Evolutionary conservation across 2,888 invertebrate species (phyloP).

Genomic region (Apantesis nais): DNA sequence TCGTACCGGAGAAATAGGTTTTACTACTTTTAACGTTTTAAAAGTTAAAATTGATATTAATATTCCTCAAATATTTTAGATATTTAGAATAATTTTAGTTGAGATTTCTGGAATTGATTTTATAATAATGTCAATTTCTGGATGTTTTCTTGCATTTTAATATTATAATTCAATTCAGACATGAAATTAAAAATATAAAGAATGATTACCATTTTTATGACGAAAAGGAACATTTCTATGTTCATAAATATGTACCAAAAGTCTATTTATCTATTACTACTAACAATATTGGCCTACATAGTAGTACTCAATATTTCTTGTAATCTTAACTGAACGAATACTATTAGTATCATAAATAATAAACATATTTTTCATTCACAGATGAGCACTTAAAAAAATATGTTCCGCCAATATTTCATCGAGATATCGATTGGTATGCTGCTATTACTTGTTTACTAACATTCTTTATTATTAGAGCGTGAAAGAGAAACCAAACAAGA

Average conservation of each 20-base stretch:
- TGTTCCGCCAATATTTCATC: slow-evolving; percentile 11
- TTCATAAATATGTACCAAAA: background rate
- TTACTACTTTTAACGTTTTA: no score
- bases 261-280: background rate
- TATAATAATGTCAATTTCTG: background rate
- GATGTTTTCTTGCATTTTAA: background rate
- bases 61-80: no score
- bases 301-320: background rate
- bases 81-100: no score
- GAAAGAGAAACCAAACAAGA: slow-evolving; percentile 39
- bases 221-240: background rate
- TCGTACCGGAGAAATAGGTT: no score
- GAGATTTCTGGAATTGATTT: no score
- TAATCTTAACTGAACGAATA: background rate
- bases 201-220: background rate
- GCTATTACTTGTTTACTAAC: slow-evolving; percentile 33
- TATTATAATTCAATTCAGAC: background rate
- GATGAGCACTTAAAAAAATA: background rate
- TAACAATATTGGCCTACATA: background rate
- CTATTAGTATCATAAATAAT: background rate
- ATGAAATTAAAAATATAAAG: background rate
- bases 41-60: no score
- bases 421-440: slow-evolving; percentile 33
- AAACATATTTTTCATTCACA: background rate
- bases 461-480: slow-evolving; percentile 43